A percentile compares a stretch with the other conserved stretches of the same genome.
Conservation (phyloP, 2,113 vertebrate species). For the Tenebrosternarchus preto region DNA sequence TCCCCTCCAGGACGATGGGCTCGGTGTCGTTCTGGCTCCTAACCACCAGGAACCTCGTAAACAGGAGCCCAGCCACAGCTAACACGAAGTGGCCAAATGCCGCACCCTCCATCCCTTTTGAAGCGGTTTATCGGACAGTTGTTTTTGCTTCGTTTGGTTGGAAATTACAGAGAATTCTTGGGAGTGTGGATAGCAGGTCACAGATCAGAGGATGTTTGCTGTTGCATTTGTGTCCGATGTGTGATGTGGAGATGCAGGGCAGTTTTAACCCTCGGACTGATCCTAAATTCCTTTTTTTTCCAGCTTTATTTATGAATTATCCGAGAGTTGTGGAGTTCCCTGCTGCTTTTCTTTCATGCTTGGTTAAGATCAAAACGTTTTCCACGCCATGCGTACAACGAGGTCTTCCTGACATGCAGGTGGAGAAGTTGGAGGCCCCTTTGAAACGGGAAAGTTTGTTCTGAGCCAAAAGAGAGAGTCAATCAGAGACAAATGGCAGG, state of each 20-base stretch:
- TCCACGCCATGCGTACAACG: not conserved
- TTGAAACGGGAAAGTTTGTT: not conserved
- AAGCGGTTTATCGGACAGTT: not conserved
- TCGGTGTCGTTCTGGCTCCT: slow-evolving; percentile 76
- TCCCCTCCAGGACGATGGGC: slow-evolving; percentile 77
- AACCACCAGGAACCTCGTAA: slow-evolving; percentile 56
- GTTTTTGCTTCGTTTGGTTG: not conserved
- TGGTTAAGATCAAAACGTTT: not conserved
- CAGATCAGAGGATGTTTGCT: not conserved
- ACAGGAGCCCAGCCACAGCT: slow-evolving; percentile 47
- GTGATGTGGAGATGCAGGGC: not conserved
- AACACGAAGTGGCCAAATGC: not conserved
- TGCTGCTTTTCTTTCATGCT: not conserved
- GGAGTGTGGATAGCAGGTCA: not conserved
- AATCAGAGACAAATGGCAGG: not conserved
- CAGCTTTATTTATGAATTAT: not conserved
- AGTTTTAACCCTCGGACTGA: not conserved
- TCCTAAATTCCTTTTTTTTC: not conserved
- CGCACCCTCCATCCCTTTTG: slow-evolving; percentile 10
- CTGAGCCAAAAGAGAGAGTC: not conserved
- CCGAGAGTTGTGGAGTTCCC: not conserved
- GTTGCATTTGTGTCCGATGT: not conserved
- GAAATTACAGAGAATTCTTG: not conserved
- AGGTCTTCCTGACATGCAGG: not conserved
- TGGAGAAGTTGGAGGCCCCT: not conserved